A percentile compares a stretch with the other conserved stretches of the same genome.
phyloP scores from a whole-genome alignment of 2,113 vertebrate species.

The Synodontis membranacea region DNA sequence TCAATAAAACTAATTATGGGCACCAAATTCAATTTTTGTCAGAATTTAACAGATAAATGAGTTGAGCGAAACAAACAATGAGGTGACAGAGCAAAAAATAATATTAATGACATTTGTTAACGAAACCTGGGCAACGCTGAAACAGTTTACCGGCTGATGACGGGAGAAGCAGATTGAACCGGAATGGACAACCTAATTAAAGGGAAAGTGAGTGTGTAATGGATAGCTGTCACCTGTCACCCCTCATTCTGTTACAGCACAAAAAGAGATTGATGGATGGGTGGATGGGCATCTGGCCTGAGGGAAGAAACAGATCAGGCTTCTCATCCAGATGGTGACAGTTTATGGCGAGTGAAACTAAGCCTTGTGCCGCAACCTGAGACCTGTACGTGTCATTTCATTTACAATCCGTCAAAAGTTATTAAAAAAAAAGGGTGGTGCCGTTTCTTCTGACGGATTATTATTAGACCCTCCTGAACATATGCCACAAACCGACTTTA shows the following conservation, averaged over 20 bases:
- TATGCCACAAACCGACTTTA: conserved; percentile 35
- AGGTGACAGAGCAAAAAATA: conserved; percentile 47
- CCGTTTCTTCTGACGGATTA: background rate
- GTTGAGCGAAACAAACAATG: conserved; percentile 45
- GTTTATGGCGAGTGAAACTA: conserved; percentile 31
- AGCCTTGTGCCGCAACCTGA: conserved; percentile 21
- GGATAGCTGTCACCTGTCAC: conserved; percentile 58
- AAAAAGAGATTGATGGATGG: conserved; percentile 56
- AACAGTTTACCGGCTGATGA: conserved; percentile 33
- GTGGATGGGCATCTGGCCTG: conserved; percentile 31
- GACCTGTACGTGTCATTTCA: conserved; percentile 33
- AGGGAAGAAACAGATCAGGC: conserved; percentile 39
- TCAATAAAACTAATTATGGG: conserved; percentile 50
- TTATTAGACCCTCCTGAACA: conserved; percentile 26
- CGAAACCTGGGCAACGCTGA: background rate
- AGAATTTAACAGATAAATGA: conserved; percentile 34
- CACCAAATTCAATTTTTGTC: conserved; percentile 35
- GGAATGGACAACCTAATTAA: conserved; percentile 72
- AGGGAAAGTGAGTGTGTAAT: conserved; percentile 61
- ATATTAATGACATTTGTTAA: conserved; percentile 32
- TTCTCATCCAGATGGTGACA: conserved; percentile 45
- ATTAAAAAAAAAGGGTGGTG: conserved; percentile 17
- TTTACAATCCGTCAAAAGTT: conserved; percentile 38
- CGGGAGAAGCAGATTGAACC: conserved; percentile 64
- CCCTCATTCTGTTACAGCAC: conserved; percentile 39